A percentile compares a stretch with the other conserved stretches of the same genome.
Conservation (phyloP, 1,140 invertebrate species). For the Samia ricini region DNA sequence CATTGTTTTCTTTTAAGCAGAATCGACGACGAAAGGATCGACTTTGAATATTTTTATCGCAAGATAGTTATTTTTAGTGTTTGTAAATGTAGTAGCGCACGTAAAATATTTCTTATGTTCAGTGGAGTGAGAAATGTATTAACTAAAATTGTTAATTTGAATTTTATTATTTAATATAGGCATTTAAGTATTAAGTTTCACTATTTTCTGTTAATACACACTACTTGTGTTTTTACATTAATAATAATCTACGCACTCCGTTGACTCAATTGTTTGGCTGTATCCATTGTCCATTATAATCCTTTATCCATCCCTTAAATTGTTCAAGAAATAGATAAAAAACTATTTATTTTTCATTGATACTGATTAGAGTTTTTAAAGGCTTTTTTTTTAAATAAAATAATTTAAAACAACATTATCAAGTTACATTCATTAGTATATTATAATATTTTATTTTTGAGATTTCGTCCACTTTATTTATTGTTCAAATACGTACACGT, state of each 20-base stretch:
- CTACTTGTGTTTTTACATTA: too few relatives aligned
- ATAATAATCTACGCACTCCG: too few relatives aligned
- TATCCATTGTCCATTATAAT: too few relatives aligned
- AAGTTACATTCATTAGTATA: too few relatives aligned
- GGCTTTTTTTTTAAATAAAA: too few relatives aligned
- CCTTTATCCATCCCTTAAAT: too few relatives aligned
- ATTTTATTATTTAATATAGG: neutral
- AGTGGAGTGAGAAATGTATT: neutral
- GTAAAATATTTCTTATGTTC: neutral
- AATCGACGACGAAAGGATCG: neutral
- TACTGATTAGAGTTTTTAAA: too few relatives aligned
- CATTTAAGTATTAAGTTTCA: neutral
- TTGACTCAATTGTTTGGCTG: too few relatives aligned
- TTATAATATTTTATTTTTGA: neutral
- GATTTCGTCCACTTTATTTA: neutral
- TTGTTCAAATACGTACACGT: neutral
- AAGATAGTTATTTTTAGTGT: neutral
- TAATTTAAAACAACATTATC: too few relatives aligned
- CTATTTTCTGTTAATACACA: too few relatives aligned
- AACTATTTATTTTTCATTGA: too few relatives aligned
- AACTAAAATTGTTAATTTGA: neutral
- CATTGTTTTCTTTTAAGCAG: neutral
- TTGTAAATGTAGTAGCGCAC: neutral
- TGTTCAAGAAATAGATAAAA: too few relatives aligned
- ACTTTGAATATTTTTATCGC: neutral